A percentile compares a stretch with the other conserved stretches of the same genome.
These are phyloP conservation scores for Tuta absoluta DNA, from an alignment of 2,888 invertebrate species.

Conservation along the genomic window DNA sequence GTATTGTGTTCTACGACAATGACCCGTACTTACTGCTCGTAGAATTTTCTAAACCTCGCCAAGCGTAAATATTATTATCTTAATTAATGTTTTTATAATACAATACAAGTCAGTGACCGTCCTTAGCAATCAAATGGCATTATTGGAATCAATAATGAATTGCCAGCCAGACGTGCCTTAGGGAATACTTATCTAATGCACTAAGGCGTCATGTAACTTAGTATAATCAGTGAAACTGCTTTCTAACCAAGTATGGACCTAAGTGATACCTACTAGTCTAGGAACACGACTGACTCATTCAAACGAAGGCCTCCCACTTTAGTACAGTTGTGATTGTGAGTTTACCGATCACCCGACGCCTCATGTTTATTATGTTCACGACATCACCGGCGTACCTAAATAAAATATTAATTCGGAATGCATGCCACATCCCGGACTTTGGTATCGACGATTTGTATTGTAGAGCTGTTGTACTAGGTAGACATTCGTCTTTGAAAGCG, in stretches of 20 bases:
- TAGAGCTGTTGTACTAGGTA: conserved; percentile 28
- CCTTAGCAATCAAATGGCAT: conserved; percentile 2
- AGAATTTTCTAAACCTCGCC: neutral
- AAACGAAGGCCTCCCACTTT: conserved; percentile 6
- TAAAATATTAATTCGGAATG: conserved; percentile 32
- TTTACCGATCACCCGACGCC: conserved; percentile 10
- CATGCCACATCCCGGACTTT: conserved; percentile 30
- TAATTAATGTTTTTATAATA: conserved; percentile 1
- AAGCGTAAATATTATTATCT: conserved; percentile 5
- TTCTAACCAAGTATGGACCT: conserved; percentile 27
- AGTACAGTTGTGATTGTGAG: neutral
- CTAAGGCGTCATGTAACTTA: conserved; percentile 25
- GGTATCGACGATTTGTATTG: conserved; percentile 21
- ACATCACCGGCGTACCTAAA: conserved; percentile 31
- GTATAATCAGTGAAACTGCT: conserved; percentile 30
- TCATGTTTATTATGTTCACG: conserved; percentile 17
- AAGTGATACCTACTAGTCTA: neutral
- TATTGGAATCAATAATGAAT: conserved; percentile 13
- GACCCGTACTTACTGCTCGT: neutral
- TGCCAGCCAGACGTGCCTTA: conserved; percentile 4
- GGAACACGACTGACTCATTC: neutral
- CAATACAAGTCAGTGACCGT: conserved; percentile 8
- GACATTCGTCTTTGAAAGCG: neutral
- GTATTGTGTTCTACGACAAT: neutral
- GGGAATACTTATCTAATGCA: conserved; percentile 29